Evolutionary conservation across 2,797 vertebrate species (phyloP).

Genomic region (Hippocampus kuda): DNA sequence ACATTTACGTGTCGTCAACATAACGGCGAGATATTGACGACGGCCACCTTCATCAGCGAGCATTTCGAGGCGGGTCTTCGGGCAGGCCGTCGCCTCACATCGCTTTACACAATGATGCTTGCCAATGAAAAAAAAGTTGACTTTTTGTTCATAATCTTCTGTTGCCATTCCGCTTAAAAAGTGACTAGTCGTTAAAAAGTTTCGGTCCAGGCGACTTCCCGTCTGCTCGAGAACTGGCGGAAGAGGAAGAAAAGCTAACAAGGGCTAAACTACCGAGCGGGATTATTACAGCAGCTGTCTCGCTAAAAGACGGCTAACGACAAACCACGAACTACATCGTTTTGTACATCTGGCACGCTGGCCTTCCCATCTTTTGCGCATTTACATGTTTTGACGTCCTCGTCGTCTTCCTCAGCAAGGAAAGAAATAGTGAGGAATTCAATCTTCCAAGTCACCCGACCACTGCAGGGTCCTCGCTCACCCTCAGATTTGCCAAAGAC

Average conservation of each 20-base stretch:
- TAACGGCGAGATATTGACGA: too few relatives aligned
- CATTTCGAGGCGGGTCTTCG: background rate
- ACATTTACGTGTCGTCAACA: background rate
- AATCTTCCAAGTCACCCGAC: slow-evolving; percentile 15
- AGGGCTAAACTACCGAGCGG: slow-evolving; percentile 55
- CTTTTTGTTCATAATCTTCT: background rate
- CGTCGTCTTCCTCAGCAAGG: slow-evolving; percentile 23
- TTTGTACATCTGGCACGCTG: slow-evolving; percentile 25
- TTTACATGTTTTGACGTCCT: slow-evolving; percentile 17
- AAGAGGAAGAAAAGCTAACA: background rate
- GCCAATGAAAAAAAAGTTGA: background rate
- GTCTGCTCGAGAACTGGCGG: background rate
- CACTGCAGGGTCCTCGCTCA: slow-evolving; percentile 24
- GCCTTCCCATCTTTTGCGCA: too few relatives aligned
- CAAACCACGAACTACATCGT: slow-evolving; percentile 65
- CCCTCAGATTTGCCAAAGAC: slow-evolving; percentile 4
- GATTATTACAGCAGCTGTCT: slow-evolving; percentile 45
- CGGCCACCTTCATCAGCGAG: background rate
- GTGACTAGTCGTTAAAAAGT: background rate
- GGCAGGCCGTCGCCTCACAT: background rate
- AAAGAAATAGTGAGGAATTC: slow-evolving; percentile 37
- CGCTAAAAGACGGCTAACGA: slow-evolving; percentile 59
- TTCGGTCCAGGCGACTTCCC: too few relatives aligned
- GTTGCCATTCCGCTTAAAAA: background rate
- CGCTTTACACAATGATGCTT: background rate